phyloP scores from a whole-genome alignment of 2,888 invertebrate genomes.

The Mythimna albipuncta region DNA sequence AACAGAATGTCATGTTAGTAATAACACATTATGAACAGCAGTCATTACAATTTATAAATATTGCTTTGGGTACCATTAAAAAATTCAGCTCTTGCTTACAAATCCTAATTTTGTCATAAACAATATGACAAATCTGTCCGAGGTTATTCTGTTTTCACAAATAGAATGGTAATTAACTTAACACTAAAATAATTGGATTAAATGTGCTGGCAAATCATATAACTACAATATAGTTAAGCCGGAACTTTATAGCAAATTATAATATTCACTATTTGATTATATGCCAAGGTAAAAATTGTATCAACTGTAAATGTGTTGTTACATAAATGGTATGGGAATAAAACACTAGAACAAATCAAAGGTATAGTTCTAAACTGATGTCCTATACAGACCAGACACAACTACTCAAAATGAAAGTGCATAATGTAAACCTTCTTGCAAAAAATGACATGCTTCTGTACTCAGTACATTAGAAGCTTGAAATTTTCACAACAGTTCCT shows the following conservation, averaged over 20 bases:
- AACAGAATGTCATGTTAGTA: slow-evolving; percentile 18
- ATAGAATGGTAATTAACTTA: slow-evolving; percentile 21
- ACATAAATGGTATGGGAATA: neutral
- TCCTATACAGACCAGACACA: neutral
- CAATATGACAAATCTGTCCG: neutral
- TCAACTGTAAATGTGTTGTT: neutral
- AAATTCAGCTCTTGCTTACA: neutral
- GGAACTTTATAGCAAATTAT: neutral
- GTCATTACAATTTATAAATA: neutral
- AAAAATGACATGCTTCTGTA: too few species aligned
- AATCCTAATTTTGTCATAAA: slow-evolving; percentile 11
- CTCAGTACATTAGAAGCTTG: neutral
- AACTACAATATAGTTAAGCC: neutral
- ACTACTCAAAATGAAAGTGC: neutral
- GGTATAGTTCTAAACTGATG: neutral
- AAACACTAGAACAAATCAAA: neutral
- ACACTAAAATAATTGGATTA: slow-evolving; percentile 24
- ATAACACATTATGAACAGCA: neutral
- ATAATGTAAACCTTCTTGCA: neutral
- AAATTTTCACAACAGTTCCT: neutral
- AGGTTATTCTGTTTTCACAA: neutral
- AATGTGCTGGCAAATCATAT: neutral
- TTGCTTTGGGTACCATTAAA: too few species aligned
- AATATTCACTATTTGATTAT: neutral
- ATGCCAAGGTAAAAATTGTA: neutral